Conservation (phyloP, 2,113 vertebrate species). For the Oreamnos americanus region DNA sequence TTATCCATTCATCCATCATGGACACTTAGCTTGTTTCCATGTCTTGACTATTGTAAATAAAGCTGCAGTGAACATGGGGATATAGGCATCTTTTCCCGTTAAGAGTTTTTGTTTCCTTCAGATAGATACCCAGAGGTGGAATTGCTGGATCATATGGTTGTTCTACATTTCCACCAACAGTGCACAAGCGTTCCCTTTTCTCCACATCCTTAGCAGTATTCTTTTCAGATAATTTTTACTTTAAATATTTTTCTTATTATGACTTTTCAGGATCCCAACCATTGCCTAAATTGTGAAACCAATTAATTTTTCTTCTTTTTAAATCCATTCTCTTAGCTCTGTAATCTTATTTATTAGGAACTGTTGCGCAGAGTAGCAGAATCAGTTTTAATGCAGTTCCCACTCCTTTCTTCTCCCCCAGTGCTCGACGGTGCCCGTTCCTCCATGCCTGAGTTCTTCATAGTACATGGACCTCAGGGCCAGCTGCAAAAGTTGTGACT, state of each 20-base stretch:
- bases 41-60: background rate
- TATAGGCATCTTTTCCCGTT: background rate
- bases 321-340: background rate
- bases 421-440: background rate
- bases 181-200: background rate
- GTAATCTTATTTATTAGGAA: background rate
- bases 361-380: background rate
- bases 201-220: background rate
- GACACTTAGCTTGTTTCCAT: background rate
- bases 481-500: background rate
- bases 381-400: background rate
- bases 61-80: background rate
- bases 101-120: background rate
- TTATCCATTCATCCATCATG: background rate
- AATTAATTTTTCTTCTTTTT: constrained; percentile 8
- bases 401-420: background rate
- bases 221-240: background rate
- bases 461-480: background rate
- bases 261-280: background rate
- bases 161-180: background rate
- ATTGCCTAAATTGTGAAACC: background rate
- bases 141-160: background rate
- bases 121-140: background rate
- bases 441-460: background rate
- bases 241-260: constrained; percentile 12